Percentiles rank a stretch among this genome's conserved stretches.
Evolutionary conservation across 2,888 invertebrate species (phyloP).

Genomic region (Tanytarsus gracilentus): DNA sequence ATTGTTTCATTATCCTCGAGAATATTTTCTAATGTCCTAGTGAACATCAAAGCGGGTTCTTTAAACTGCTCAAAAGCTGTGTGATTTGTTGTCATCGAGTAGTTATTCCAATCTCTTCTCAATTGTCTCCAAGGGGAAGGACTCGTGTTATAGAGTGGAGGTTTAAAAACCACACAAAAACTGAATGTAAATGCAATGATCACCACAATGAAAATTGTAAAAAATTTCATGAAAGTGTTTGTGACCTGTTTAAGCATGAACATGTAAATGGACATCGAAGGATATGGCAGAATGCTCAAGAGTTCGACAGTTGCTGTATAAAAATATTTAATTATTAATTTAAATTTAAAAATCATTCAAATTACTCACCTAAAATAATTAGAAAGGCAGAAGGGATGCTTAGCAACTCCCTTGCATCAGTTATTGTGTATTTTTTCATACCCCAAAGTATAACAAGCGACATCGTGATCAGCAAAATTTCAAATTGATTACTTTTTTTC

Average conservation of each 20-base stretch:
- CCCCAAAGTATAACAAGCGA: slow-evolving; percentile 9
- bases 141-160: background rate
- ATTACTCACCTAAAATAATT: slow-evolving; percentile 20
- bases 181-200: slow-evolving; percentile 26
- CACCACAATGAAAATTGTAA: slow-evolving; percentile 22
- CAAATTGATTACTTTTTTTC: slow-evolving; percentile 27
- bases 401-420: background rate
- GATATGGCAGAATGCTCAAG: slow-evolving; percentile 17
- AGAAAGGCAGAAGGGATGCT: slow-evolving; percentile 22
- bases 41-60: slow-evolving; percentile 23
- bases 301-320: slow-evolving; percentile 20
- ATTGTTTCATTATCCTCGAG: slow-evolving; percentile 18
- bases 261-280: slow-evolving; percentile 28
- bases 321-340: background rate
- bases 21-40: slow-evolving; percentile 12
- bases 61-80: slow-evolving; percentile 4
- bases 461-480: slow-evolving; percentile 15
- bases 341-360: background rate
- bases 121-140: slow-evolving; percentile 13
- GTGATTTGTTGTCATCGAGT: background rate
- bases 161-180: slow-evolving; percentile 20
- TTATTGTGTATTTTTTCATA: background rate
- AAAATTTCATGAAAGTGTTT: slow-evolving; percentile 25
- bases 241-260: slow-evolving; percentile 25
- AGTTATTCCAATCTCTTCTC: slow-evolving; percentile 6